phyloP scores from a whole-genome alignment of 2,888 invertebrate species.

The Hanleya hanleyi region DNA sequence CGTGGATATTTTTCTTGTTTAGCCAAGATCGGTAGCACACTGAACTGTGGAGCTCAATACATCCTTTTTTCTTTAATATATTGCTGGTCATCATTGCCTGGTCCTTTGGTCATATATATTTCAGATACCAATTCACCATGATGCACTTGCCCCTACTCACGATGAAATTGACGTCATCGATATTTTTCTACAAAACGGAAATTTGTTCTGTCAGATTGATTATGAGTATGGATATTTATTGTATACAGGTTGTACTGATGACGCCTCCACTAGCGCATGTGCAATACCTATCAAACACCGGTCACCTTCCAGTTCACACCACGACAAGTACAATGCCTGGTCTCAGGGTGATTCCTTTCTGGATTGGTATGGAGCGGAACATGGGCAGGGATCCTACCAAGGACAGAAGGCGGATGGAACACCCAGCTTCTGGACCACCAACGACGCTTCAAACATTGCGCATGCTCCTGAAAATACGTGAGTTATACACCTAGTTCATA shows the following conservation, averaged over 20 bases:
- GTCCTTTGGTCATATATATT: too few species aligned
- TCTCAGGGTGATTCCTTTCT: conserved; percentile 34
- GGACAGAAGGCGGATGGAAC: conserved; percentile 33
- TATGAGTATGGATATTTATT: too few species aligned
- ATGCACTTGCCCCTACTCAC: too few species aligned
- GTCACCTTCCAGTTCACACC: conserved; percentile 24
- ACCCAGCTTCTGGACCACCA: conserved; percentile 51
- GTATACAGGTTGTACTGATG: conserved; percentile 14
- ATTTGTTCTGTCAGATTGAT: too few species aligned
- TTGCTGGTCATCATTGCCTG: too few species aligned
- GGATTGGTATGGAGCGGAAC: conserved; percentile 47
- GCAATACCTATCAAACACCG: conserved; percentile 38
- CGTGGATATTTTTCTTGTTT: too few species aligned
- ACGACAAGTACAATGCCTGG: conserved; percentile 40
- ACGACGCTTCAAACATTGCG: conserved; percentile 42
- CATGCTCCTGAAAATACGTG: conserved; percentile 55
- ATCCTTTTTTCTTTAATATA: too few species aligned
- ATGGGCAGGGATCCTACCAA: conserved; percentile 36
- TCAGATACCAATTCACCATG: too few species aligned
- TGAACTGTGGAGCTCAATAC: too few species aligned
- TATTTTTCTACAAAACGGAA: too few species aligned
- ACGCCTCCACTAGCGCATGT: conserved; percentile 36
- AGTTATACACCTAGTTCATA: conserved; percentile 14
- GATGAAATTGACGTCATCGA: too few species aligned
- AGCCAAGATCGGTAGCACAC: too few species aligned